Evolutionary conservation across 2,888 invertebrate species (phyloP).

Genomic region (Sarcophaga caerulescens): DNA sequence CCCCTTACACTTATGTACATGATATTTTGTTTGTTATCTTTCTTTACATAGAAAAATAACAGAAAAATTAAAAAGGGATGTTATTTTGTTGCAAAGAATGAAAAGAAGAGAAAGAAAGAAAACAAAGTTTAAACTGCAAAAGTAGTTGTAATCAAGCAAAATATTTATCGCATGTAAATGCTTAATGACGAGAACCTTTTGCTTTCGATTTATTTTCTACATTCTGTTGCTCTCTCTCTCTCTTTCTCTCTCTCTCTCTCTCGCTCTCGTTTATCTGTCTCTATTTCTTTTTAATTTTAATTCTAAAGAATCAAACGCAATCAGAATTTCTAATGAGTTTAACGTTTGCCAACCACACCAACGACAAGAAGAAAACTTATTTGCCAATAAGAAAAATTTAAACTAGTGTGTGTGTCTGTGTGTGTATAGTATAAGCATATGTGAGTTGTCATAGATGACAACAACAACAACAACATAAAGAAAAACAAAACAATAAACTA

Average conservation of each 20-base stretch:
- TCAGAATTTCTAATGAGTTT: conserved; percentile 57
- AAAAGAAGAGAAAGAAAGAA: background rate
- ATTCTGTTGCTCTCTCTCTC: too few species aligned
- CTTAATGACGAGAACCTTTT: conserved; percentile 40
- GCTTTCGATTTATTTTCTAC: background rate
- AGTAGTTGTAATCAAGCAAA: conserved; percentile 57
- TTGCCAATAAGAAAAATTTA: too few species aligned
- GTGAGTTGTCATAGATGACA: background rate
- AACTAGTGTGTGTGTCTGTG: too few species aligned
- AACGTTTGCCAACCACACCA: conserved; percentile 4
- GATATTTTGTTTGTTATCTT: background rate
- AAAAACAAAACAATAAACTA: background rate
- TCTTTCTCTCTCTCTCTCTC: too few species aligned
- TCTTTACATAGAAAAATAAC: background rate
- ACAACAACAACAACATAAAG: conserved; percentile 6
- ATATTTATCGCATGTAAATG: conserved; percentile 56
- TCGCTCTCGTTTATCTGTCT: too few species aligned
- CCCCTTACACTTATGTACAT: background rate
- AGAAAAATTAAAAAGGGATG: background rate
- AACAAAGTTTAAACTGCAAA: conserved; percentile 42
- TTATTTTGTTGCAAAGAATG: background rate
- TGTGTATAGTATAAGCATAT: conserved; percentile 16
- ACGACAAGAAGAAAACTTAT: too few species aligned
- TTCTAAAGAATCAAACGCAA: conserved; percentile 31
- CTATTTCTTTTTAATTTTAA: background rate